phyloP scores from a whole-genome alignment of 2,888 invertebrate genomes.

The Oscheius sp. region DNA sequence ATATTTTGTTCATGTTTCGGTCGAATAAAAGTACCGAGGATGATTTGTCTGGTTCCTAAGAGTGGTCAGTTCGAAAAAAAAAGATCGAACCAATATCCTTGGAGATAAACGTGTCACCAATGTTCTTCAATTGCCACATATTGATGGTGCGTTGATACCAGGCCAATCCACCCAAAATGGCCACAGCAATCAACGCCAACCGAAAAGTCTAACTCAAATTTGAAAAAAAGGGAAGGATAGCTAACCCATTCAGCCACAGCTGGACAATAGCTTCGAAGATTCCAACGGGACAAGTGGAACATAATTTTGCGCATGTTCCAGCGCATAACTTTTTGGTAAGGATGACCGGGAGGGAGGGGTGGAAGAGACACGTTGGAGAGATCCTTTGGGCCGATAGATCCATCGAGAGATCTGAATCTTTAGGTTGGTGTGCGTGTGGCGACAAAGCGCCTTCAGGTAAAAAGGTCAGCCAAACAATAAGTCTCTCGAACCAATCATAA shows the following conservation, averaged over 20 bases:
- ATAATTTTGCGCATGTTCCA: not conserved
- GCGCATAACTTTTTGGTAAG: not conserved
- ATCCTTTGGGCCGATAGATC: not conserved
- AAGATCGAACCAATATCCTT: conserved; percentile 55
- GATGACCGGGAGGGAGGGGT: not conserved
- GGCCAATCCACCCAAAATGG: conserved; percentile 53
- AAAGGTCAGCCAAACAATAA: too few relatives aligned
- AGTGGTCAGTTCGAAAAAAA: not conserved
- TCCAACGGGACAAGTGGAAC: not conserved
- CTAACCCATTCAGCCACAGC: conserved; percentile 17
- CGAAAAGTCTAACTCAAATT: conserved; percentile 42
- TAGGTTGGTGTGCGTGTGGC: too few relatives aligned
- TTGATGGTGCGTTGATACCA: conserved; percentile 66
- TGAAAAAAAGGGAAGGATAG: not conserved
- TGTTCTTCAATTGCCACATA: conserved; percentile 68
- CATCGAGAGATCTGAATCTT: not conserved
- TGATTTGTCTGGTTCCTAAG: conserved; percentile 57
- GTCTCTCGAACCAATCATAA: too few relatives aligned
- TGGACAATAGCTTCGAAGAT: not conserved
- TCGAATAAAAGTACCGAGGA: conserved; percentile 66
- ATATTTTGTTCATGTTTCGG: conserved; percentile 61
- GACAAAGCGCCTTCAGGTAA: too few relatives aligned
- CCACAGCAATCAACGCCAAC: conserved; percentile 48
- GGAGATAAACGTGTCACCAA: conserved; percentile 63
- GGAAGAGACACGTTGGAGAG: not conserved